phyloP scores from a whole-genome alignment of 2,888 invertebrate genomes.

The Drosophila vallismaia region DNA sequence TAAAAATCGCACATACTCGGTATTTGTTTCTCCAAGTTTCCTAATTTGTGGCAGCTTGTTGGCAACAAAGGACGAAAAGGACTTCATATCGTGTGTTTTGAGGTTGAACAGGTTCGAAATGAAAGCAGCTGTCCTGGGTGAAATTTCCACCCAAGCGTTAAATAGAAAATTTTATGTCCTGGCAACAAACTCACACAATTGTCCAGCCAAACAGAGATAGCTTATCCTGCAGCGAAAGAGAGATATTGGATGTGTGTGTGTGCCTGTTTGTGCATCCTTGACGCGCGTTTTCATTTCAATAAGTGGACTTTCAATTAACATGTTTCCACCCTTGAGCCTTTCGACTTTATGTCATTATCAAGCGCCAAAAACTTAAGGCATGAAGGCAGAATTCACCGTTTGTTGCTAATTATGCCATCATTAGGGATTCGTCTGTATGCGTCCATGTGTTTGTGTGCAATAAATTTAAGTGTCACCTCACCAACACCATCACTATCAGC shows the following conservation, averaged over 20 bases:
- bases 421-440: conserved; percentile 29
- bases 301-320: conserved; percentile 77
- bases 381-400: conserved; percentile 23
- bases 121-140: conserved; percentile 35
- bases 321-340: conserved; percentile 46
- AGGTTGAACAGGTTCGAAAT: conserved; percentile 61
- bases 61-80: conserved; percentile 50
- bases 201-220: conserved; percentile 11
- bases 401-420: conserved; percentile 50
- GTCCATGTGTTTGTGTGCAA: conserved; percentile 45
- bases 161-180: conserved; percentile 73
- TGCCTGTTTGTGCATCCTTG: conserved; percentile 3
- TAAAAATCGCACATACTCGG: neutral
- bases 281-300: conserved; percentile 56
- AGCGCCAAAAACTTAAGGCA: conserved; percentile 41
- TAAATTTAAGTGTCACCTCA: conserved; percentile 52
- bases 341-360: conserved; percentile 75
- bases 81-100: conserved; percentile 50
- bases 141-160: conserved; percentile 64
- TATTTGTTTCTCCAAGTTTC: neutral
- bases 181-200: conserved; percentile 44
- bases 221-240: neutral
- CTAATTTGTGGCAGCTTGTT: conserved; percentile 13
- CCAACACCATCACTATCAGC: neutral
- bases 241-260: neutral